Base-by-base conservation (phyloP, 2,888 invertebrate genomes). In the Trachelus troglodyta region DNA sequence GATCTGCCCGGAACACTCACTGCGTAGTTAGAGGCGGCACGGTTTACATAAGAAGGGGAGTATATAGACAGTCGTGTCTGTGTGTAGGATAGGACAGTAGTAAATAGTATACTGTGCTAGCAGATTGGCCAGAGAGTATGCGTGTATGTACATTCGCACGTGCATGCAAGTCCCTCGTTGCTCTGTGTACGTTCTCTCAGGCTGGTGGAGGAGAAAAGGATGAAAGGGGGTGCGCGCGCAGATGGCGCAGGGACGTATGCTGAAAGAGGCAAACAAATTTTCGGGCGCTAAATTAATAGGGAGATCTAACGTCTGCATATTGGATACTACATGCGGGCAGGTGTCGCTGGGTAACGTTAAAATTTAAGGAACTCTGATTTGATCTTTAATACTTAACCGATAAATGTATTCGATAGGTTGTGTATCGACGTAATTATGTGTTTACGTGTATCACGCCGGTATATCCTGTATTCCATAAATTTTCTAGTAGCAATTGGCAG, bases 181-280 rank as follows among this genome's bases (percentile, higher is more conserved):
- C 71, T 9, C 2, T 56, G 71, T 34, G 71, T 34, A 34, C 34
- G 71, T 71, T 34, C 71, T 71, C 12, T 34, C 33, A 31, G 11
- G 71, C 33, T 33, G 23, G 34, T 33, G 91, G 81, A 93, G 91
- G 73, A 92, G 90, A 92, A 79, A 90, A 91, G 75, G 91, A 91
- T 82, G 91, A 92, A 78, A 91, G 92, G 12, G 90, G 85, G 37
- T 86, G 86, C 76, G 86, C 90, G 79, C 92, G 86, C 79, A 89
- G 89, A 79, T 88, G 89, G 79, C 87, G 90, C 77, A 87, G 90
- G 71, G 89, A 91, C 76, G 93, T 93, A 87, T 93, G 92, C 89
- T 91, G 92, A 92, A 93, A 91, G 92, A 89, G 81, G 92, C 85
- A 88, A 75, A 78, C 76, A 76, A 82, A 81, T 83, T 81, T 83